These are phyloP conservation scores for Trichosurus vulpecula DNA, from an alignment of 2,797 vertebrate species.

Conservation along the genomic window DNA sequence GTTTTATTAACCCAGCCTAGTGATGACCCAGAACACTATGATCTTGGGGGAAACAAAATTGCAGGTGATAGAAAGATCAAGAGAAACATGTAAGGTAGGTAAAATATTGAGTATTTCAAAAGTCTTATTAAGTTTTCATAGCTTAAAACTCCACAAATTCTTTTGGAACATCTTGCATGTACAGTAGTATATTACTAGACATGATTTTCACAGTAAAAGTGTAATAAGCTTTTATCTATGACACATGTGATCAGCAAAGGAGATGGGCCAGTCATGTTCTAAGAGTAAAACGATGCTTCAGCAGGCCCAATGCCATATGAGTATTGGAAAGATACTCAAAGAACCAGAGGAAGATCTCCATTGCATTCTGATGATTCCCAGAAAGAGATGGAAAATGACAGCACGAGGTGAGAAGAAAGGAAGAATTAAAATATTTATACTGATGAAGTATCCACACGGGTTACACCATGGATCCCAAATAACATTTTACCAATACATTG, in stretches of 20 bases:
- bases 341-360: not conserved
- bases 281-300: not conserved
- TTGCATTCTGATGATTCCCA: not conserved
- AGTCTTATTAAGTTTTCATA: not conserved
- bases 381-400: not conserved
- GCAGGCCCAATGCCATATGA: not conserved
- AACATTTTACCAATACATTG: not conserved
- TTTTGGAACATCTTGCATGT: not conserved
- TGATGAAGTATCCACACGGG: not conserved
- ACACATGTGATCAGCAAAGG: not conserved
- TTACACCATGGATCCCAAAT: not conserved
- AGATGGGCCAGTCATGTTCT: not conserved
- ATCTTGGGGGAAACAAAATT: not conserved
- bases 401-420: not conserved
- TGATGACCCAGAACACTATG: not conserved
- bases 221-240: not conserved
- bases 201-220: not conserved
- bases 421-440: not conserved
- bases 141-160: not conserved
- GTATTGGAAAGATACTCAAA: not conserved
- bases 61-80: not conserved
- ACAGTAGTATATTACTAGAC: not conserved
- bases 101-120: not conserved
- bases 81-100: not conserved
- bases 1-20: not conserved